Evolutionary conservation across 1,140 invertebrate genomes (phyloP).

Genomic region (Coelopa frigida): DNA sequence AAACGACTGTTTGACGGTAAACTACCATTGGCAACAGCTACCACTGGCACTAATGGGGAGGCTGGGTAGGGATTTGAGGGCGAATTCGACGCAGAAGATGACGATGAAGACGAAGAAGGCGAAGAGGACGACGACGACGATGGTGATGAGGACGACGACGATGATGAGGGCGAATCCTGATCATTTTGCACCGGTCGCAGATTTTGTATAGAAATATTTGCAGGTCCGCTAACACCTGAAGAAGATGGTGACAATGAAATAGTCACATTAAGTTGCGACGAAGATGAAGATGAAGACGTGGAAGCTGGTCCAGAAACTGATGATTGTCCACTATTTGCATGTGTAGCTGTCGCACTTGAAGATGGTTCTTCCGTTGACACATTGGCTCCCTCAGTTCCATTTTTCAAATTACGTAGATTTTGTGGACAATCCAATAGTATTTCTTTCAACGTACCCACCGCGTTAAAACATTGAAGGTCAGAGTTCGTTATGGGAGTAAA

Average conservation of each 20-base stretch:
- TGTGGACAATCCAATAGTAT: slow-evolving; percentile 52
- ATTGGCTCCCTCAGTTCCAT: no score
- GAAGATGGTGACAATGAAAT: no score
- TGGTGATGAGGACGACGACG: background rate
- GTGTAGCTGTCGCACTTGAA: background rate
- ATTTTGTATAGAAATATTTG: no score
- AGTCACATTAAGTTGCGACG: no score
- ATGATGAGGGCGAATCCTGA: no score
- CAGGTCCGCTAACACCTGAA: no score
- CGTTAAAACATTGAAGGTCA: slow-evolving; percentile 60
- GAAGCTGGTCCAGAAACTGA: background rate
- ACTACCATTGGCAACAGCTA: slow-evolving; percentile 22
- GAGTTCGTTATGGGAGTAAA: slow-evolving; percentile 59
- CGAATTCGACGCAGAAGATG: background rate
- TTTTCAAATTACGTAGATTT: slow-evolving; percentile 18
- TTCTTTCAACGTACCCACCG: slow-evolving; percentile 53
- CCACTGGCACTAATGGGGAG: no score
- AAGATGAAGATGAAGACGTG: slow-evolving; percentile 2
- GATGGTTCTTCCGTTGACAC: background rate
- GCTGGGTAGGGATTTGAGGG: background rate
- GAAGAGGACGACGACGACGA: slow-evolving; percentile 6
- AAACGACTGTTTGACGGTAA: slow-evolving; percentile 29
- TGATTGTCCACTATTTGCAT: background rate
- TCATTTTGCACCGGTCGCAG: no score
- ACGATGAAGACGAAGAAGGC: slow-evolving; percentile 3